Base-by-base conservation (phyloP, 1,140 invertebrate genomes). In the Eriosoma lanigerum region DNA sequence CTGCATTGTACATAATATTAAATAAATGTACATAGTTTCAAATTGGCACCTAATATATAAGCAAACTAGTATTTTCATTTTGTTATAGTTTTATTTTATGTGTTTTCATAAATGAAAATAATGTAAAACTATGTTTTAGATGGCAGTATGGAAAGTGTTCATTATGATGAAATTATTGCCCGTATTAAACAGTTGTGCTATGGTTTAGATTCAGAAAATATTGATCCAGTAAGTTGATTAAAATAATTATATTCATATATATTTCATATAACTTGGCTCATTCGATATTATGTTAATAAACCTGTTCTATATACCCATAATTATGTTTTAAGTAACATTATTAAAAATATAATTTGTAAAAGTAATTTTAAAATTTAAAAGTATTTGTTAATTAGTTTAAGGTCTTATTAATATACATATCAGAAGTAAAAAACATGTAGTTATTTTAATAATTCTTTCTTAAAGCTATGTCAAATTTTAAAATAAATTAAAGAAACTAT, bases 101-200 rank as follows among this genome's bases (percentile, higher is more conserved):
- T n/a, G n/a, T n/a, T n/a, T n/a, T n/a, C n/a, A n/a, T n/a, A n/a
- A n/a, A n/a, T n/a, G n/a, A n/a, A n/a, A n/a, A n/a, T n/a, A n/a
- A n/a, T n/a, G n/a, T n/a, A n/a, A n/a, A 50, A 26, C 56, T 70
- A n/a, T 70, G 17, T 52, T 87, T 62, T 82, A 94, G 96, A 93
- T 90, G 96, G 96, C 0, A 89, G 94, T 21, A 90, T 93, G 84
- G 96, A 99, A 86, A 91, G 92, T 84, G 93, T 98, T 9, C 94
- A 97, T 87, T 96, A 98, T 86, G 97, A 99, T 86, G 99, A 99
- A 90, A 99, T 99, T 81, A 99, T 97, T 4, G 96, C 94, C 0
- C 89, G 97, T 83, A 96, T 99, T 50, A 90, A 93, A 84, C 98
- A 98, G 85, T 88, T 98, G 72, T 98, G 97, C 84, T 98, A 98